Evolutionary conservation across 2,888 invertebrate species (phyloP).

Genomic region (Volucella inflata): DNA sequence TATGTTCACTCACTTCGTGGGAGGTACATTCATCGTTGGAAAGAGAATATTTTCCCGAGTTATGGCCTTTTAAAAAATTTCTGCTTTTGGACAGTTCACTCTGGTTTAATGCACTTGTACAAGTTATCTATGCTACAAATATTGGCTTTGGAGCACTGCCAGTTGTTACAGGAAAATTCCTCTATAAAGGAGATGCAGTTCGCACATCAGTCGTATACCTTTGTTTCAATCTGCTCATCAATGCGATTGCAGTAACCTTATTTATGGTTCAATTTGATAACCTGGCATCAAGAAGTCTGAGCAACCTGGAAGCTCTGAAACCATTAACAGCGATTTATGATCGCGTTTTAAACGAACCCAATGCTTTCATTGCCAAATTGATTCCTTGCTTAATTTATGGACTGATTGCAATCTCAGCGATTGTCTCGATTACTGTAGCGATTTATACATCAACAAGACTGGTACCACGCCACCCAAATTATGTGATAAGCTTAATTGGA

Average conservation of each 20-base stretch:
- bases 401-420: constrained; percentile 81
- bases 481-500: constrained; percentile 82
- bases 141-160: constrained; percentile 83
- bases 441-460: constrained; percentile 83
- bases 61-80: constrained; percentile 80
- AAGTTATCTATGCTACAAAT: constrained; percentile 83
- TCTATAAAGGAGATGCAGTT: constrained; percentile 84
- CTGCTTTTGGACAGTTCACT: constrained; percentile 80
- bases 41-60: constrained; percentile 81
- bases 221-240: constrained; percentile 83
- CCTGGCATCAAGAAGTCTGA: constrained; percentile 78
- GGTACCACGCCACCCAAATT: constrained; percentile 82
- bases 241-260: constrained; percentile 82
- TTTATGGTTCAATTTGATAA: constrained; percentile 83
- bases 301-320: constrained; percentile 81
- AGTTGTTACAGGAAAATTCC: constrained; percentile 83
- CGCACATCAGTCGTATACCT: constrained; percentile 83
- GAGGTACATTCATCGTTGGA: constrained; percentile 82
- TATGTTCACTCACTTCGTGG: constrained; percentile 82
- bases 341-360: constrained; percentile 79
- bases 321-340: constrained; percentile 83
- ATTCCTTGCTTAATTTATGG: constrained; percentile 81
- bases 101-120: constrained; percentile 83
- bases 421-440: constrained; percentile 81
- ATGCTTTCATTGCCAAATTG: constrained; percentile 78